Evolutionary conservation across 2,888 invertebrate genomes (phyloP).

Genomic region (Cremastinae sp.): DNA sequence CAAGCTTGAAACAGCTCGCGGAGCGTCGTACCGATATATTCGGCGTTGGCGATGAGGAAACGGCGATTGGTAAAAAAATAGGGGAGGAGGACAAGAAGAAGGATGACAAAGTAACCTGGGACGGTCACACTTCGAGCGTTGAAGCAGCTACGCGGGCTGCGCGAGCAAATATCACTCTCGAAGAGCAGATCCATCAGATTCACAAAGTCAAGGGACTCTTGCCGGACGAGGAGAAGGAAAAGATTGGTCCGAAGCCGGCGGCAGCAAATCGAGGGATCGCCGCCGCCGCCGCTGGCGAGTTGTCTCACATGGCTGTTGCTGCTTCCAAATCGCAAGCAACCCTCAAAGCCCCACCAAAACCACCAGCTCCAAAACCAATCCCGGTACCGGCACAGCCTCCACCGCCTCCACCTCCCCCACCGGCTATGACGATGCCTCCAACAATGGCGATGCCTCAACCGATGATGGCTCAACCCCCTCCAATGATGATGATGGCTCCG

Average conservation of each 20-base stretch:
- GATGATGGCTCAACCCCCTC: conserved; percentile 82
- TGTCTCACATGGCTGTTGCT: conserved; percentile 78
- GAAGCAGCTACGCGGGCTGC: conserved; percentile 97
- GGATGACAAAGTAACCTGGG: conserved; percentile 97
- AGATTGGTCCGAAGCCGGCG: conserved; percentile 96
- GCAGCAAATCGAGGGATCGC: conserved; percentile 81
- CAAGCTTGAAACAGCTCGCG: conserved; percentile 96
- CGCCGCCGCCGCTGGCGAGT: too few species aligned
- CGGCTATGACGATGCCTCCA: conserved; percentile 78
- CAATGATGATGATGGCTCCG: conserved; percentile 86
- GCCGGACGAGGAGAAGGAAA: conserved; percentile 97
- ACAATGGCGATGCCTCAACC: conserved; percentile 81
- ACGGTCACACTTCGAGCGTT: conserved; percentile 98
- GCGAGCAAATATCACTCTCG: conserved; percentile 95
- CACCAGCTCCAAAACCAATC: conserved; percentile 78
- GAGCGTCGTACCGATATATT: conserved; percentile 99
- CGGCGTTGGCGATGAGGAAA: conserved; percentile 99
- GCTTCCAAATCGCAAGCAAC: conserved; percentile 77
- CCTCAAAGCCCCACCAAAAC: conserved; percentile 78
- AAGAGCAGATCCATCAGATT: conserved; percentile 98
- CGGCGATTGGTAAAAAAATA: conserved; percentile 99
- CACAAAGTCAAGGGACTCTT: conserved; percentile 97
- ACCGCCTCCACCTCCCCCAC: conserved; percentile 75
- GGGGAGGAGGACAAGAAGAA: conserved; percentile 93
- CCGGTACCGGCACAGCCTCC: conserved; percentile 79